Evolutionary conservation across 2,113 vertebrate genomes (phyloP).

Genomic region (Calyptomena viridis): DNA sequence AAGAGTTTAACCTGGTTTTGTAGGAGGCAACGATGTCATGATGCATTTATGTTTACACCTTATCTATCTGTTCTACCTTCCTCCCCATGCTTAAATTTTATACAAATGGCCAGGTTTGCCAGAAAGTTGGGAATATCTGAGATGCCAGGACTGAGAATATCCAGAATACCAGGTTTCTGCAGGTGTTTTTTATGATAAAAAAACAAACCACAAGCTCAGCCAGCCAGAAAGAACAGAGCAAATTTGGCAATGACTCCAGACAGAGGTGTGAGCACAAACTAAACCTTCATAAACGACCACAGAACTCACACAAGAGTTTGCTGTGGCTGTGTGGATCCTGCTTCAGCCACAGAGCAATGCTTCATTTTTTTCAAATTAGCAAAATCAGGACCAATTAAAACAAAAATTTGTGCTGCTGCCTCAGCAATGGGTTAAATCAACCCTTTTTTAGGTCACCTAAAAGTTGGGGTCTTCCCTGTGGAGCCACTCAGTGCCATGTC

Average conservation of each 20-base stretch:
- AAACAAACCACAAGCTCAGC: not conserved
- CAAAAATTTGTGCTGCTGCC: not conserved
- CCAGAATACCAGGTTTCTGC: not conserved
- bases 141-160: not conserved
- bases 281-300: not conserved
- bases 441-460: not conserved
- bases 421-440: not conserved
- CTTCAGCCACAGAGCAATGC: not conserved
- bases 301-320: not conserved
- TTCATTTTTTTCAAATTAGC: not conserved
- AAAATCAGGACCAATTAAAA: not conserved
- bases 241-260: not conserved
- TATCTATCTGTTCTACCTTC: not conserved
- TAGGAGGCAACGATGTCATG: not conserved
- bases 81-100: not conserved
- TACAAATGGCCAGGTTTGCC: not conserved
- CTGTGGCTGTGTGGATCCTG: accelerated
- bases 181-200: not conserved
- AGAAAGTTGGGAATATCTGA: not conserved
- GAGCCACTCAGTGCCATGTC: accelerated
- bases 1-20: not conserved
- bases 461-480: not conserved
- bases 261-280: not conserved
- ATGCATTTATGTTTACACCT: not conserved
- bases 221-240: not conserved